Conservation (phyloP, 2,888 invertebrate genomes). For the Galeopsomyia nigrocyanea region DNA sequence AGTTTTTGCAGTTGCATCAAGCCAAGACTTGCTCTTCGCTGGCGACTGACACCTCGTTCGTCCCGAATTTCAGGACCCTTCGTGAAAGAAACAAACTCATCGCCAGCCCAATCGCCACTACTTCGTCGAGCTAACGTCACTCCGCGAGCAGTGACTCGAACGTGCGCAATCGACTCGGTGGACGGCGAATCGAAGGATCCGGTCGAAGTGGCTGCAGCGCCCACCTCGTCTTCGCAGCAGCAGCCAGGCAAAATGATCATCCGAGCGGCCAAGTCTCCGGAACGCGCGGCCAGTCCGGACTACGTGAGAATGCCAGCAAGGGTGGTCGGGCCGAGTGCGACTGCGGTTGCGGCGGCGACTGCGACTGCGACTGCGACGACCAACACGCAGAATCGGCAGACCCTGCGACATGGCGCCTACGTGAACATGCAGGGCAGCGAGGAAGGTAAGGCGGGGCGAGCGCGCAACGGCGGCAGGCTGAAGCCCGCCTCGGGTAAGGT, state of each 20-base stretch:
- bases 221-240: neutral
- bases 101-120: conserved; percentile 71
- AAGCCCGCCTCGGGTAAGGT: neutral
- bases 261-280: conserved; percentile 70
- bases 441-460: conserved; percentile 76
- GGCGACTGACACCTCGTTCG: no score
- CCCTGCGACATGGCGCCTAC: conserved; percentile 74
- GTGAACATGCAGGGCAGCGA: conserved; percentile 77
- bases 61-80: conserved; percentile 72
- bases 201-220: conserved; percentile 25
- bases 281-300: conserved; percentile 62
- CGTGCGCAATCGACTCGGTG: conserved; percentile 66
- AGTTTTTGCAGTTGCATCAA: no score
- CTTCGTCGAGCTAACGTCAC: conserved; percentile 68
- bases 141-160: conserved; percentile 70
- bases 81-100: conserved; percentile 74
- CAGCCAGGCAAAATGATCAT: conserved; percentile 78
- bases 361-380: neutral
- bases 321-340: conserved; percentile 73
- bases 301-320: conserved; percentile 72
- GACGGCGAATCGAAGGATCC: conserved; percentile 65
- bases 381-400: neutral
- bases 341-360: neutral
- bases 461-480: neutral
- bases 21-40: no score